A percentile compares a stretch with the other conserved stretches of the same genome.
phyloP scores from a whole-genome alignment of 1,140 invertebrate genomes.

The Aleiodes sp. region DNA sequence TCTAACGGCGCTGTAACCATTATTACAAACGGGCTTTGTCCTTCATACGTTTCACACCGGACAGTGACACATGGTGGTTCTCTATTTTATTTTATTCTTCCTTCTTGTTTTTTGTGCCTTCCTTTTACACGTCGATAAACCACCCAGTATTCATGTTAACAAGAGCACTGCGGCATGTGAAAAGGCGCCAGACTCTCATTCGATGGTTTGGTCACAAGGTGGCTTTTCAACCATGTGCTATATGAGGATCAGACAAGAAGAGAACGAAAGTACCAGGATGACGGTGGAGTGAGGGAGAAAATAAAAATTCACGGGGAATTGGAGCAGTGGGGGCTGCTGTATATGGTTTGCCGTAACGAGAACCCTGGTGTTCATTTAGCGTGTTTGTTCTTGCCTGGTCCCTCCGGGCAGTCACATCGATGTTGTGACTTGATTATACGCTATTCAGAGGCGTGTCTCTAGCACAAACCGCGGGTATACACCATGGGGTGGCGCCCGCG shows the following conservation, averaged over 20 bases:
- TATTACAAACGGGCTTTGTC: background rate
- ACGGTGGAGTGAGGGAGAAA: conserved; percentile 30
- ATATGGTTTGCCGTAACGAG: conserved; percentile 34
- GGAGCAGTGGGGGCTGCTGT: conserved; percentile 37
- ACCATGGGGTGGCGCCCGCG: conserved; percentile 12
- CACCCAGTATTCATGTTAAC: conserved; percentile 1
- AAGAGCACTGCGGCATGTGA: background rate
- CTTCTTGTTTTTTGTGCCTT: too few relatives aligned
- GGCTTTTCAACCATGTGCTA: conserved; percentile 2
- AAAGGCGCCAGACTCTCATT: conserved; percentile 6
- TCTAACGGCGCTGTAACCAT: background rate
- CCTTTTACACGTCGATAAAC: background rate
- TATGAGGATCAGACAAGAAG: background rate
- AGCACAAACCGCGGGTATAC: conserved; percentile 27
- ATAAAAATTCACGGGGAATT: conserved; percentile 38
- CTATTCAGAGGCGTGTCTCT: conserved; percentile 38
- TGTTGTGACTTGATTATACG: conserved; percentile 42
- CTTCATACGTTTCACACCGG: background rate
- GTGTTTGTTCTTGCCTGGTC: conserved; percentile 39
- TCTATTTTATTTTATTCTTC: too few relatives aligned
- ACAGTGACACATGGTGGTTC: background rate
- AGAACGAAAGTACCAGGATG: conserved; percentile 30
- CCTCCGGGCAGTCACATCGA: conserved; percentile 33
- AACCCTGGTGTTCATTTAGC: conserved; percentile 39
- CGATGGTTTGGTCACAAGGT: background rate